Evolutionary conservation across 2,113 vertebrate genomes (phyloP), one percentile per base, ranked within the genome.

Genomic region (Otus sunia): DNA sequence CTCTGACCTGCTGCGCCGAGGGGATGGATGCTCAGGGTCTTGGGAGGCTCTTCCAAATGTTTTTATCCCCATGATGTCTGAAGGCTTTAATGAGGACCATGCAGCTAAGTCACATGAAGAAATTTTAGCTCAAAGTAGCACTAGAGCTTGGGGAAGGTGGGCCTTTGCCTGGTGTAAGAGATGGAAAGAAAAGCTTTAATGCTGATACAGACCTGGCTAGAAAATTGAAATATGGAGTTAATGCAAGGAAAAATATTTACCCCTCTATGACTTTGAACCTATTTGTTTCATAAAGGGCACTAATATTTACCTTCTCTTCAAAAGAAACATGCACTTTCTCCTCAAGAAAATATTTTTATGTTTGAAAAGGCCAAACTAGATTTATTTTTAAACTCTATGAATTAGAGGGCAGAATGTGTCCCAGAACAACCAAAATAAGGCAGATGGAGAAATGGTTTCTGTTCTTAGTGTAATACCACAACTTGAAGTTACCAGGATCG

Each of bases 371-470:
- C 53, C 58, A 71, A 75, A 47, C 37, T 47, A 63, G 52, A 76
- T 59, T 85, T 97, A 86, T 95, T 97, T 97, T 95, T 91, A 89
- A 94, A 87, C 64, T 75, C 79, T 87, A 87, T 87, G 68, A 84
- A 59, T 82, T 94, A 96, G 80, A 89, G 37, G 15, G 76, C 79
- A 95, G 80, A 87, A 79, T 36, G 55, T 37, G 52, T 87, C 64
- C 67, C 83, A 95, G 84, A 90, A 68, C 55, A 90, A 90, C 50
- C 58, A 88, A 90, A 97, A 81, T 89, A 89, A 84, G 62, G 60
- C 79, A 81, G 60, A 89, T 29, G 32, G 34, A 84, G 27, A 90
- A 86, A 87, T 26, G 10, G 37, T 81, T 92, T 95, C 43, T 86
- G 76, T 88, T 82, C 58, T 85, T 88, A 43, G 27, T 29, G 12